Base-by-base conservation (phyloP, 2,113 vertebrate genomes). In the Chloroceryle aenea region DNA sequence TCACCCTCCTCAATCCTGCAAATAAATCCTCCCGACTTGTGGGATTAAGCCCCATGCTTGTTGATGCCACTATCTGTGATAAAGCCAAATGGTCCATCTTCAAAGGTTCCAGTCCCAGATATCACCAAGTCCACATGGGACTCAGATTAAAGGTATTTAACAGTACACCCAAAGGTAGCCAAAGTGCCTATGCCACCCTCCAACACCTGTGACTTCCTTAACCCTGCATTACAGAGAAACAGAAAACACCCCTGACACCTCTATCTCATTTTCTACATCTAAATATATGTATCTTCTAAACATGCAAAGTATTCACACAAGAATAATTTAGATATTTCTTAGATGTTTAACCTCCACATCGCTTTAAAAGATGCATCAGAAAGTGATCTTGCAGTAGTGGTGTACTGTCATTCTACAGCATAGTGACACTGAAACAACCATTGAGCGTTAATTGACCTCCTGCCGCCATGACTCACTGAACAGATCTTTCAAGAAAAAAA, bases 371-470 rank as follows among this genome's bases (percentile, higher is more conserved):
- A 38, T 3, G 1, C 8, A 67, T 15, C 15, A 38, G 25, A 69
- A 58, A 53, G 29, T 34, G 55, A 55, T 25, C 80, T 13, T 36
- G 10, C 20, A 73, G 48, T 34, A 61, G 27, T 6, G 9, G 34
- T 26, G 34, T 4, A 42, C 56, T 34, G 34, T 11, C 29, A 17
- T 20, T 29, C 30, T 7, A 32, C 6, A 63, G 23, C 26, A 40
- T 0, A 23, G 30, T 3, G 55, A 71, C 85, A 66, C 45, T 4
- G 9, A 81, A 81, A 56, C 12, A 34, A 62, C 14, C 2, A 17
- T 2, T 1, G 0, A 62, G 26, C 0, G 0, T 2, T 52, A 77
- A 62, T 1, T 53, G 38, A 85, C 30, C 55, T 59, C 42, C 38
- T 61, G 7, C 58, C 34, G 72, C 30, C 32, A 27, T 15, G n/a